Percentiles rank a stretch among this genome's conserved stretches.
These are phyloP conservation scores for Lepeophtheirus salmonis DNA, from an alignment of 1,140 invertebrate genomes.

Conservation along the genomic window DNA sequence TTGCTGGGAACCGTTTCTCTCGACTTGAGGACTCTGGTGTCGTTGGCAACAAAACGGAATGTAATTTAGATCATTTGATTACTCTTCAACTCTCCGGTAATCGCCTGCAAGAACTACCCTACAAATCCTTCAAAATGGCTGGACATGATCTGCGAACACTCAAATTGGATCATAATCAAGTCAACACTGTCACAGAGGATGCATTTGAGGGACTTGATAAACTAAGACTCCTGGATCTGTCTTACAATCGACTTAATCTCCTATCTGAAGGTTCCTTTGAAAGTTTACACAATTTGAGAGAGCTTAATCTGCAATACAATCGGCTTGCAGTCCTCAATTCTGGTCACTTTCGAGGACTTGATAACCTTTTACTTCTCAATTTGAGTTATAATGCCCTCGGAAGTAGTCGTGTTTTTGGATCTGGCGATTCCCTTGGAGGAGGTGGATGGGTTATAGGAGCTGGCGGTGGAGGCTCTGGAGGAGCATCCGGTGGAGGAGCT, in stretches of 20 bases:
- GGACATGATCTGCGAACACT: not conserved
- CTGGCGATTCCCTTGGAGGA: not conserved
- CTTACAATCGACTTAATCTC: constrained; percentile 54
- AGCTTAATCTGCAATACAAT: constrained; percentile 60
- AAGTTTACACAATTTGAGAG: constrained; percentile 57
- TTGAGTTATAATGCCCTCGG: not conserved
- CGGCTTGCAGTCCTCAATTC: constrained; percentile 42
- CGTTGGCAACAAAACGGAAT: not conserved
- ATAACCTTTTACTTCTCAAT: not conserved
- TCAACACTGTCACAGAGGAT: constrained; percentile 30
- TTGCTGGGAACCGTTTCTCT: not conserved
- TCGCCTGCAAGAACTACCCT: not conserved
- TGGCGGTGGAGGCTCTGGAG: not conserved
- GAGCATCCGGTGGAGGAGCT: not conserved
- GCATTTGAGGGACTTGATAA: not conserved
- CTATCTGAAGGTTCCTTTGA: constrained; percentile 56
- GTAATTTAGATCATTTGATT: not conserved
- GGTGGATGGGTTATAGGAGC: not conserved
- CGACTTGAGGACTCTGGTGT: not conserved
- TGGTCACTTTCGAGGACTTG: constrained; percentile 33
- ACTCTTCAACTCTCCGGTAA: not conserved
- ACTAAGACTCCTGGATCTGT: constrained; percentile 57
- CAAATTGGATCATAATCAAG: constrained; percentile 53
- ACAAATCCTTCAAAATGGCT: not conserved
- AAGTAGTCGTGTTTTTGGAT: not conserved